Base-by-base conservation (phyloP, 2,888 invertebrate species). In the Limnephilus marmoratus region DNA sequence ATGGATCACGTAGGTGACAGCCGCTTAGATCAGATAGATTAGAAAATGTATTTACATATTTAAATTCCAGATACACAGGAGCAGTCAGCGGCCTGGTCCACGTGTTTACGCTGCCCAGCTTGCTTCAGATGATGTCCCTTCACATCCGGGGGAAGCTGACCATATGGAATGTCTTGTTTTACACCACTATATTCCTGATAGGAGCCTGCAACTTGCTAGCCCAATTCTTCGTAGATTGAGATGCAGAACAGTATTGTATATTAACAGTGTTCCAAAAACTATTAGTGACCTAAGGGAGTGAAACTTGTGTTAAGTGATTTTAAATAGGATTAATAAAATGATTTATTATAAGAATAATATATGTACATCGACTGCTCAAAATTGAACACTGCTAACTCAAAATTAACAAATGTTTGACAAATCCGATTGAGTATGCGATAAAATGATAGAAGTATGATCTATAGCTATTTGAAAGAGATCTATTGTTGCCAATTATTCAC, bases 81-180 rank as follows among this genome's bases (percentile, higher is more conserved):
- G 98, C 99, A 0, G 95, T 98, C 34, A 98, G 98, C 94, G 99
- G 99, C 0, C 95, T 99, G 90, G 97, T 98, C 0, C 98, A 98
- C 95, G 97, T 99, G 15, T 99, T 99, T 95, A 97, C 98, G 0
- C 95, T 99, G 37, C 99, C 99, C 0, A 97, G 98, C 93, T 94
- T 98, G n/a, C 96, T 99, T 18, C 97, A 98, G 94, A 95, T 98
- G 93, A 96, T 97, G 4, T 97, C 97, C 3, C 95, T 97, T 53
- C 96, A 96, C 92, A 95, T 97, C n/a, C 96, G 97, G 89, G 96
- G 97, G 3, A 94, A 96, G 90, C 95, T 98, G 13, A 97, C 97
- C 0, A 94, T 95, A 81, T 94, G 95, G 91, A 97, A 97, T 93
- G 94, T 96, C 0, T 83, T 97, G 1, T 95, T 98, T 88, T 98